Conservation (phyloP, 2,113 vertebrate species). For the Scartelaos histophorus region DNA sequence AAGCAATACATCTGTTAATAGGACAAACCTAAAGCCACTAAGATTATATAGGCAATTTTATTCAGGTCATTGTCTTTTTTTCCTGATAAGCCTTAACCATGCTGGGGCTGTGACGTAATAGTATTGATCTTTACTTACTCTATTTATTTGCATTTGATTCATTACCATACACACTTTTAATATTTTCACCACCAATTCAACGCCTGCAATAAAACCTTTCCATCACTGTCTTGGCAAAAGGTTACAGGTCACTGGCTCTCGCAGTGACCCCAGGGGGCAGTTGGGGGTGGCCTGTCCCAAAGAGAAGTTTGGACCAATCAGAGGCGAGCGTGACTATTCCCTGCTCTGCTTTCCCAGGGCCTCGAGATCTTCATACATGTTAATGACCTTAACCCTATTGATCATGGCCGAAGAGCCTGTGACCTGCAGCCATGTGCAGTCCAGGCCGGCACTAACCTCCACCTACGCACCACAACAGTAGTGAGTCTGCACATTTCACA, state of each 20-base stretch:
- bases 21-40: too few relatives aligned
- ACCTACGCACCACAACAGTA: slow-evolving; percentile 40
- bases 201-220: slow-evolving; percentile 37
- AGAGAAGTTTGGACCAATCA: slow-evolving; percentile 57
- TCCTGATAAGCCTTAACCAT: not conserved
- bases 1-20: not conserved
- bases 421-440: slow-evolving; percentile 53
- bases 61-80: not conserved
- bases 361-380: slow-evolving; percentile 73
- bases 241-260: slow-evolving; percentile 63
- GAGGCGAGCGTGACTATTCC: slow-evolving; percentile 19
- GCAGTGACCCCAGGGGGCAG: slow-evolving; percentile 52
- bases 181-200: slow-evolving; percentile 35
- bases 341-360: slow-evolving; percentile 67
- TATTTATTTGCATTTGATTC: slow-evolving; percentile 36
- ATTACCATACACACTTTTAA: slow-evolving; percentile 21
- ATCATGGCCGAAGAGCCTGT: slow-evolving; percentile 52
- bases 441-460: slow-evolving; percentile 18
- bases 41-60: not conserved
- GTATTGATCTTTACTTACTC: slow-evolving; percentile 5
- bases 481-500: slow-evolving; percentile 48
- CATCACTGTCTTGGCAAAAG: slow-evolving; percentile 33
- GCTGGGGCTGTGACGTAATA: not conserved
- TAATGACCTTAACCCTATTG: slow-evolving; percentile 78
- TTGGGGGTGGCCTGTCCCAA: slow-evolving; percentile 46